Evolutionary conservation across 2,113 vertebrate species (phyloP), one percentile per base, ranked within the genome.

Genomic region (Cercocebus atys): DNA sequence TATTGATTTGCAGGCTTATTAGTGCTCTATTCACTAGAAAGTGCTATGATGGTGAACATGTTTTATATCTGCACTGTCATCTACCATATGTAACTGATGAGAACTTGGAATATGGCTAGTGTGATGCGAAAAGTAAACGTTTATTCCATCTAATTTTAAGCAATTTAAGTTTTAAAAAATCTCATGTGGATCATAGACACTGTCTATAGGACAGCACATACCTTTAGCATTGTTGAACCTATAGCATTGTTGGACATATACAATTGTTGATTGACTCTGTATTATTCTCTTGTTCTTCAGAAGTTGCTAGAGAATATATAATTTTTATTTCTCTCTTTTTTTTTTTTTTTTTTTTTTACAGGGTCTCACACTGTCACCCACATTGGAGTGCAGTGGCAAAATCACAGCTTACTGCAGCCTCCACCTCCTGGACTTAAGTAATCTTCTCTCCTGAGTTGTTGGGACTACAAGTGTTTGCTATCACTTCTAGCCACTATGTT

Each of bases 11-110:
- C 2, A 68, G 27, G 43, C 3, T 1, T 78, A 9, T 73, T 47
- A 25, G 78, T 95, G 25, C 0, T 79, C 2, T 55, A 3, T 80
- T 70, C 9, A 90, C 68, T 13, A 64, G 4, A 76, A 93, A 45
- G 1, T 32, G 79, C 9, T 47, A 1, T 1, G 16, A 10, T 43
- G 27, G 91, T 23, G 16, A 92, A 83, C 52, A 84, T 25, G 3
- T 75, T 83, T 40, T 30, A 2, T 61, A 23, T 23, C 17, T 66
- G 8, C 14, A 52, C 17, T 43, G 5, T 8, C 10, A 2, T 70
- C 0, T 25, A 23, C 5, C 5, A 40, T 13, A 2, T 11, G 4
- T 55, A 8, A 3, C 10, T 59, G 0, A 22, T 55, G 18, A 18
- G 1, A 27, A 40, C 3, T 43, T 95, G 47, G 13, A 43, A 47